phyloP scores from a whole-genome alignment of 2,113 vertebrate species.

The Nematolebias whitei region DNA sequence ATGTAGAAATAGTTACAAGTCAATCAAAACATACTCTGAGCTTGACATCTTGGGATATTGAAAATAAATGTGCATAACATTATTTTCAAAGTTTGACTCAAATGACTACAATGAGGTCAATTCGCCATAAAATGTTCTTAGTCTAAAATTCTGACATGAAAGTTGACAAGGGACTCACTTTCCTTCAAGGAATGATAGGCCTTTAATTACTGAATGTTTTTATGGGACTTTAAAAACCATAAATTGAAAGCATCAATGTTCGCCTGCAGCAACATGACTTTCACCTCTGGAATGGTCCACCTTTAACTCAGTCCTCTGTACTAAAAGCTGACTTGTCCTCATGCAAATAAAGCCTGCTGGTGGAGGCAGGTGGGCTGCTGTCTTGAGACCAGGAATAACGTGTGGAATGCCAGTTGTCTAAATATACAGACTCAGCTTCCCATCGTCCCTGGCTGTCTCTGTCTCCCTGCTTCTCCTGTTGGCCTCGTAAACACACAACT shows the following conservation, averaged over 20 bases:
- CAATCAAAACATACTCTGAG: too few relatives aligned
- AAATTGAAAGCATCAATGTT: neutral
- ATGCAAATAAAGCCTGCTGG: slow-evolving; percentile 11
- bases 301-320: slow-evolving; percentile 2
- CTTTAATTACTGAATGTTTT: neutral
- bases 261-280: neutral
- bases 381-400: slow-evolving; percentile 69
- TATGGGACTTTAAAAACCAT: neutral
- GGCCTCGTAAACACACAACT: slow-evolving; percentile 58
- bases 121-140: too few relatives aligned
- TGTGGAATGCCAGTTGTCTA: slow-evolving; percentile 62
- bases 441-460: slow-evolving; percentile 39
- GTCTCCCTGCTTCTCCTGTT: slow-evolving; percentile 60
- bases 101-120: too few relatives aligned
- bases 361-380: slow-evolving; percentile 23
- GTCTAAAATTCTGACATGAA: too few relatives aligned
- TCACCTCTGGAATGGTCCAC: neutral
- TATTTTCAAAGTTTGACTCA: too few relatives aligned
- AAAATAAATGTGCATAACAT: too few relatives aligned
- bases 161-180: too few relatives aligned
- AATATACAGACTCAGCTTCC: slow-evolving; percentile 50
- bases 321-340: slow-evolving; percentile 26
- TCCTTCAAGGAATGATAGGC: too few relatives aligned
- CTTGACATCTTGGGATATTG: too few relatives aligned
- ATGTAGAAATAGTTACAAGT: too few relatives aligned